Percentiles rank a stretch among this genome's conserved stretches.
Evolutionary conservation across 2,113 vertebrate species (phyloP).

Genomic region (Heliornis fulica): DNA sequence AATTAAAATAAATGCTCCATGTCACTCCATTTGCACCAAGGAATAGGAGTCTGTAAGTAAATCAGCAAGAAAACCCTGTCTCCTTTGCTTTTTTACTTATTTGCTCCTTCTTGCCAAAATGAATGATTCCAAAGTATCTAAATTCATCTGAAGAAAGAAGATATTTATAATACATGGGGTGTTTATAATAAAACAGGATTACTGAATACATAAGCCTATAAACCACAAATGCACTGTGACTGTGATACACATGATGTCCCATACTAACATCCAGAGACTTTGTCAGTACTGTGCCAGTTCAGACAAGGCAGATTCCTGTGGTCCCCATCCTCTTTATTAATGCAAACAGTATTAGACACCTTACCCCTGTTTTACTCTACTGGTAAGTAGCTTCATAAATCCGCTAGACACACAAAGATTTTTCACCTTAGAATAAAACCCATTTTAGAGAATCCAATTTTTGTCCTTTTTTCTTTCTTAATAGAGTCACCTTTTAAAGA

Average conservation of each 20-base stretch:
- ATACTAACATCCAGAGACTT: not conserved
- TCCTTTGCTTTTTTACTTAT: not conserved
- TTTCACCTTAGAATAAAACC: not conserved
- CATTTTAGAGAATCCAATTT: not conserved
- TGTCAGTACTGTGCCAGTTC: not conserved
- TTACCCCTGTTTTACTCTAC: not conserved
- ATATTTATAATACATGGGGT: not conserved
- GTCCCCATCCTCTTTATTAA: not conserved
- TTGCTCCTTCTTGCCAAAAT: not conserved
- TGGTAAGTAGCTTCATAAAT: not conserved
- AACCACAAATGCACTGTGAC: not conserved
- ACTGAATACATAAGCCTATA: not conserved
- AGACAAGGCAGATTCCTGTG: not conserved
- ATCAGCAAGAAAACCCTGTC: not conserved
- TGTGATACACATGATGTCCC: not conserved
- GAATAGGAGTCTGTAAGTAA: not conserved
- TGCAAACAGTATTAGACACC: not conserved
- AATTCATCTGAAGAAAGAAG: not conserved
- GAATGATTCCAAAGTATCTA: not conserved
- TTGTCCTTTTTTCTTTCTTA: not conserved
- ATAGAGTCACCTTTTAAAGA: not conserved
- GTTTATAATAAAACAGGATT: not conserved
- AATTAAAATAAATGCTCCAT: constrained; percentile 3
- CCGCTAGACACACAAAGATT: not conserved
- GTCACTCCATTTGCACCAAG: not conserved